A percentile compares a stretch with the other conserved stretches of the same genome.
Evolutionary conservation across 2,888 invertebrate species (phyloP).

Genomic region (Drosophila ezoana): DNA sequence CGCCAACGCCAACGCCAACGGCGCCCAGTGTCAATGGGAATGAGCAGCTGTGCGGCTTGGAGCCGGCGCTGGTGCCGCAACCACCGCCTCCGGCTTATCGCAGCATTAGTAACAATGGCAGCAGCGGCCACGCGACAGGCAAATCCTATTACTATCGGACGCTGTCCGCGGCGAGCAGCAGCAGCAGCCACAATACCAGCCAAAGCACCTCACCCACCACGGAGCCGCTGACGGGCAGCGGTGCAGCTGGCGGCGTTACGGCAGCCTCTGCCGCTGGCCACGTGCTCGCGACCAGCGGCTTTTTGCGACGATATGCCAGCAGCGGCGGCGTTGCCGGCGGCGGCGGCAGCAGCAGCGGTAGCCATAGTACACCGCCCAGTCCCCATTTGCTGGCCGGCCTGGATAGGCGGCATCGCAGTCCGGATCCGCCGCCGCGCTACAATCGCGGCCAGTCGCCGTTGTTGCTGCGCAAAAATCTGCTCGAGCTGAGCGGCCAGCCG

Average conservation of each 20-base stretch:
- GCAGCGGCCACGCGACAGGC: conserved; percentile 37
- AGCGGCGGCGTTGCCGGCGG: conserved; percentile 46
- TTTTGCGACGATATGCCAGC: conserved; percentile 76
- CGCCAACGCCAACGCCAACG: conserved; percentile 8
- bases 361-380: conserved; percentile 71
- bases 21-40: conserved; percentile 16
- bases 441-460: conserved; percentile 86
- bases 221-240: conserved; percentile 52
- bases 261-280: not conserved
- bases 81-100: conserved; percentile 27
- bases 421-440: conserved; percentile 87
- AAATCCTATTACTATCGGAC: conserved; percentile 80
- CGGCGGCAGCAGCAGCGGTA: conserved; percentile 28
- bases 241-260: conserved; percentile 9
- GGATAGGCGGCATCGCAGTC: conserved; percentile 86
- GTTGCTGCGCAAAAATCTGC: conserved; percentile 87
- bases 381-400: conserved; percentile 79
- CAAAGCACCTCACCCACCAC: conserved; percentile 81
- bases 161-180: conserved; percentile 77
- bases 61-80: conserved; percentile 42
- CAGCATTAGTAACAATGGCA: conserved; percentile 6
- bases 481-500: conserved; percentile 85
- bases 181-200: conserved; percentile 75
- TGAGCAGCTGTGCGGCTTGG: conserved; percentile 20
- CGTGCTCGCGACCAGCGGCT: conserved; percentile 41